Percentiles rank a stretch among this genome's conserved stretches.
Conservation (phyloP, 2,113 vertebrate species). For the Rhegmatorhina hoffmannsi region DNA sequence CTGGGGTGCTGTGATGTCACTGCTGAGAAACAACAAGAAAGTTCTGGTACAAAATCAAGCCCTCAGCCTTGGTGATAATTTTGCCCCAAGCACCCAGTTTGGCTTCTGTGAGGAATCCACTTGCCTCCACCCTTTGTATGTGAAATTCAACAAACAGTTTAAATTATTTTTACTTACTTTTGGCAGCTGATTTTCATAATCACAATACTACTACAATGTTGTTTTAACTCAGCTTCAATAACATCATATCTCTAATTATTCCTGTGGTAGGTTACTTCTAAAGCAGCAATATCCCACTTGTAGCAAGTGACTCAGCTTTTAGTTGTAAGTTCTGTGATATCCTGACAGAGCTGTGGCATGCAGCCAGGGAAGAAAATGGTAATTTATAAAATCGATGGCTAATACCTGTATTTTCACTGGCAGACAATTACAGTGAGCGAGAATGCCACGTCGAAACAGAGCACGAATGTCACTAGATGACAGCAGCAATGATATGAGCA, state of each 20-base stretch:
- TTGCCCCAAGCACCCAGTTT: not conserved
- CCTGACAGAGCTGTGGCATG: not conserved
- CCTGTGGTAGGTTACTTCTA: not conserved
- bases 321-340: not conserved
- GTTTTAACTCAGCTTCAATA: not conserved
- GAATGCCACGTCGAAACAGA: slow-evolving; percentile 1
- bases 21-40: not conserved
- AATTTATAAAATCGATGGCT: slow-evolving; percentile 20
- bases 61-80: not conserved
- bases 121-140: not conserved
- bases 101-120: not conserved
- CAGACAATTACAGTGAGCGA: slow-evolving; percentile 30
- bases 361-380: slow-evolving; percentile 9
- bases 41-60: not conserved
- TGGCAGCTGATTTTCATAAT: not conserved
- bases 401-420: slow-evolving; percentile 46
- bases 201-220: not conserved
- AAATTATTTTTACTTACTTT: not conserved
- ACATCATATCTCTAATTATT: not conserved
- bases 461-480: not conserved
- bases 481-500: not conserved
- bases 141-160: not conserved
- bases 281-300: not conserved
- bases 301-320: not conserved
- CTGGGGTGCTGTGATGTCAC: not conserved